phyloP scores from a whole-genome alignment of 2,888 invertebrate genomes.

The Diplolepis rosae region DNA sequence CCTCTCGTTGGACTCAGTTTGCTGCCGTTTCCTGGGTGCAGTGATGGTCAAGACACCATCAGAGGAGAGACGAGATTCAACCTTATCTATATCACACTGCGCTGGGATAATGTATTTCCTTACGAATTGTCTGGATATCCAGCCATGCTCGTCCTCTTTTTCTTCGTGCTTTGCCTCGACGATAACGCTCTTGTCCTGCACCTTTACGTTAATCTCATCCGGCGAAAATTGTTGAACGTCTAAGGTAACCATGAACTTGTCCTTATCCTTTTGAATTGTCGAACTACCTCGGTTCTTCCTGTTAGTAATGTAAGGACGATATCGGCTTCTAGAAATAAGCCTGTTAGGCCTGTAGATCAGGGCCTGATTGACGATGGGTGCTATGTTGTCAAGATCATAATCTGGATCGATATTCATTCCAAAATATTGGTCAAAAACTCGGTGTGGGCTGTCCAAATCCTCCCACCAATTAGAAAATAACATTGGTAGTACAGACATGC shows the following conservation, averaged over 20 bases:
- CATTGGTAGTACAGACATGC: conserved; percentile 87
- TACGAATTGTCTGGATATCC: conserved; percentile 56
- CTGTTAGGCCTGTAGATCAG: conserved; percentile 7
- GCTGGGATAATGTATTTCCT: conserved; percentile 56
- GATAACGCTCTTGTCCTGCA: conserved; percentile 69
- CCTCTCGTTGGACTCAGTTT: conserved; percentile 42
- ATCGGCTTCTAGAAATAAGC: neutral
- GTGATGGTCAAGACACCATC: conserved; percentile 87
- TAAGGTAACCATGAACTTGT: conserved; percentile 81
- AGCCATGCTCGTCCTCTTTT: conserved; percentile 80
- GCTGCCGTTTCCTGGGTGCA: conserved; percentile 78
- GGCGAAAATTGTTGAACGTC: conserved; percentile 87
- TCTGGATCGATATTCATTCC: conserved; percentile 83
- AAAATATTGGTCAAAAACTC: conserved; percentile 87
- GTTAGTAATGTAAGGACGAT: neutral
- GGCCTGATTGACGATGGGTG: neutral
- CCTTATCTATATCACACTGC: conserved; percentile 79
- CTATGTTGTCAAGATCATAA: conserved; percentile 19
- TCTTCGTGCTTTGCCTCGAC: conserved; percentile 88
- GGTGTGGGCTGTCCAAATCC: conserved; percentile 83
- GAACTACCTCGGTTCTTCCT: conserved; percentile 71
- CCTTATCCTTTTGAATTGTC: conserved; percentile 78
- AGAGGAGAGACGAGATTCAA: conserved; percentile 85
- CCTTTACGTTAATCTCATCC: conserved; percentile 82
- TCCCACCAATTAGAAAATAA: conserved; percentile 91